Conservation (phyloP, 2,888 invertebrate species). For the Athripsodes cinereus region DNA sequence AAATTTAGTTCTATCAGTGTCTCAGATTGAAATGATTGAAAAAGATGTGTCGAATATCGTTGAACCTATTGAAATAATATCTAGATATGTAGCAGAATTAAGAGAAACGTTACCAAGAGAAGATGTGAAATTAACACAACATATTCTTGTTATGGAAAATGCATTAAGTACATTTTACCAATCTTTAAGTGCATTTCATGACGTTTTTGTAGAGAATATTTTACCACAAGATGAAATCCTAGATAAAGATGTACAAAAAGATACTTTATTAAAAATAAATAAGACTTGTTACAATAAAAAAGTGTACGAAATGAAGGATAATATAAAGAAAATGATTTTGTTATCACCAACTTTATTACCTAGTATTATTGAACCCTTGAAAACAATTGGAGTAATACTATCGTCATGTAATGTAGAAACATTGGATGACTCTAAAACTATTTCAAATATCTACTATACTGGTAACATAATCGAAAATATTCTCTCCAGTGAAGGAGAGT, state of each 20-base stretch:
- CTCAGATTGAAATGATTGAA: neutral
- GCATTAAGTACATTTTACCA: neutral
- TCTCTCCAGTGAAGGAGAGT: neutral
- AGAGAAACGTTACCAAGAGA: conserved; percentile 16
- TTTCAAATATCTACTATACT: neutral
- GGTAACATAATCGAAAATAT: neutral
- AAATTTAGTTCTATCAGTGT: neutral
- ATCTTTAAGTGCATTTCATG: neutral
- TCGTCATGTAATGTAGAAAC: neutral
- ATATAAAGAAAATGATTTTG: too few relatives aligned
- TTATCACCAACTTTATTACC: neutral
- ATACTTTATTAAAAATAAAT: neutral
- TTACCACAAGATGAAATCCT: neutral
- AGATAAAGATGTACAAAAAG: neutral
- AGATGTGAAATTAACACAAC: conserved; percentile 24
- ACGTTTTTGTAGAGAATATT: neutral
- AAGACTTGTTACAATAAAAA: neutral
- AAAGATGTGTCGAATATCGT: neutral
- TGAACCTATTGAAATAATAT: neutral
- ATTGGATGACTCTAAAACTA: neutral
- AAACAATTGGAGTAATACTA: neutral
- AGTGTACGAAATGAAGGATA: too few relatives aligned
- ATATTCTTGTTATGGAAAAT: neutral
- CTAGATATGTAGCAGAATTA: neutral
- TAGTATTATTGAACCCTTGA: neutral